These are phyloP conservation scores for Choristoneura fumiferana DNA, from an alignment of 1,140 invertebrate species.

Conservation along the genomic window DNA sequence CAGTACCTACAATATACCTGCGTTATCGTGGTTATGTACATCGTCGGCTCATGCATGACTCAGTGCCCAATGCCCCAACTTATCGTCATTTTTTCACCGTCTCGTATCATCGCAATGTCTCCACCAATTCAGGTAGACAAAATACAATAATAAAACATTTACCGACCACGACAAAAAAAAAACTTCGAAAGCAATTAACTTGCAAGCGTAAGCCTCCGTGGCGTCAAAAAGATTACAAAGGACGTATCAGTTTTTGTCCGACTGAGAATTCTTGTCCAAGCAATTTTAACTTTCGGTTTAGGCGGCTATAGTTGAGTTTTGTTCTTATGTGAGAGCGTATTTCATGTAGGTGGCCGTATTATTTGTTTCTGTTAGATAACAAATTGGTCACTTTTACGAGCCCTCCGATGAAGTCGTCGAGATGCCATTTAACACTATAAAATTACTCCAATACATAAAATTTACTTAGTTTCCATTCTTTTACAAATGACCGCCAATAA, in stretches of 20 bases:
- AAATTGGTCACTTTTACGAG: conserved; percentile 60
- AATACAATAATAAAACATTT: conserved; percentile 67
- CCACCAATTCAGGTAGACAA: conserved; percentile 64
- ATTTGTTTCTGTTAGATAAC: conserved; percentile 68
- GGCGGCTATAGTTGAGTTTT: conserved; percentile 29
- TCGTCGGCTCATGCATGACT: conserved; percentile 43
- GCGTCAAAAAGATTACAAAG: conserved; percentile 73
- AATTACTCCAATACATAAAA: conserved; percentile 29
- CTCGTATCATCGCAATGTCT: conserved; percentile 46
- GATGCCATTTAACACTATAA: conserved; percentile 27
- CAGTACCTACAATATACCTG: too few relatives aligned
- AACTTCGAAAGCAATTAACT: conserved; percentile 69
- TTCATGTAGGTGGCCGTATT: conserved; percentile 54
- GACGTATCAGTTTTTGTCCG: conserved; percentile 64
- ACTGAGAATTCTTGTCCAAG: conserved; percentile 19
- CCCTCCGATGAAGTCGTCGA: conserved; percentile 54
- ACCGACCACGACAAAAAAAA: conserved; percentile 50
- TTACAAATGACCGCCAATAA: conserved; percentile 36
- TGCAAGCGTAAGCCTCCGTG: conserved; percentile 52
- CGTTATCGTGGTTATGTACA: conserved; percentile 29
- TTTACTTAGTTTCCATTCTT: conserved; percentile 17
- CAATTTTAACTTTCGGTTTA: conserved; percentile 29
- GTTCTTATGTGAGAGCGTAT: not conserved
- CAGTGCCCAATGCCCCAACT: conserved; percentile 22
- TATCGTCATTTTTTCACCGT: conserved; percentile 41